These are phyloP conservation scores for Lysandra coridon DNA, from an alignment of 2,888 invertebrate genomes.

Conservation along the genomic window DNA sequence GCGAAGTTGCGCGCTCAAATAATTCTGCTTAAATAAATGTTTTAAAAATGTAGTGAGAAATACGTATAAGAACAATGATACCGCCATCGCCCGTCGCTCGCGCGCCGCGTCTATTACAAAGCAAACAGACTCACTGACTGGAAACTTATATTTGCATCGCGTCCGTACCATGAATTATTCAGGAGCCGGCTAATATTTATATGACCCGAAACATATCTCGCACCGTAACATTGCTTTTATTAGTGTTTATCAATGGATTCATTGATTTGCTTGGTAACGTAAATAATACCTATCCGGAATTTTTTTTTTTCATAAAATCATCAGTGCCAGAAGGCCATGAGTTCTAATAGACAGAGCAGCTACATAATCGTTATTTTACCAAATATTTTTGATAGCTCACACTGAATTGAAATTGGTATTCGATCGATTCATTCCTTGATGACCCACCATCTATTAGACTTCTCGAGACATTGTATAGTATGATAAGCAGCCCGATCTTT, in stretches of 20 bases:
- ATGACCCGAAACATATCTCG: slow-evolving; percentile 32
- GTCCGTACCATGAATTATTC: slow-evolving; percentile 42
- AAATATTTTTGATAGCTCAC: not conserved
- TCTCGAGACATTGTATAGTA: not conserved
- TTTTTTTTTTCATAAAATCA: too few species aligned
- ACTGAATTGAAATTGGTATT: not conserved
- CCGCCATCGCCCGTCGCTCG: slow-evolving; percentile 18
- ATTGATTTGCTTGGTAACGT: not conserved
- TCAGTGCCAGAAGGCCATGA: too few species aligned
- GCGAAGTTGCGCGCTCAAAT: not conserved
- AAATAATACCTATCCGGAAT: not conserved
- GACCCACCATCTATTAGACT: not conserved
- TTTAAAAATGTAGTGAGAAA: not conserved
- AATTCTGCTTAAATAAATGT: not conserved
- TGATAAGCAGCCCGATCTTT: not conserved
- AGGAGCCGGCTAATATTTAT: slow-evolving; percentile 35
- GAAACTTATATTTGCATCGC: slow-evolving; percentile 42
- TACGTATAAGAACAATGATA: not conserved
- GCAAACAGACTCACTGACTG: slow-evolving; percentile 31
- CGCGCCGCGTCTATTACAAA: slow-evolving; percentile 8
- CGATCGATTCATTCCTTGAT: not conserved
- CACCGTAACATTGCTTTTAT: slow-evolving; percentile 31
- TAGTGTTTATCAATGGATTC: not conserved
- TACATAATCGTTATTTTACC: not conserved
- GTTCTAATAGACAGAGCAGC: too few species aligned